phyloP scores from a whole-genome alignment of 64 coral and sea anemone species.

The Exaiptasia diaphana region DNA sequence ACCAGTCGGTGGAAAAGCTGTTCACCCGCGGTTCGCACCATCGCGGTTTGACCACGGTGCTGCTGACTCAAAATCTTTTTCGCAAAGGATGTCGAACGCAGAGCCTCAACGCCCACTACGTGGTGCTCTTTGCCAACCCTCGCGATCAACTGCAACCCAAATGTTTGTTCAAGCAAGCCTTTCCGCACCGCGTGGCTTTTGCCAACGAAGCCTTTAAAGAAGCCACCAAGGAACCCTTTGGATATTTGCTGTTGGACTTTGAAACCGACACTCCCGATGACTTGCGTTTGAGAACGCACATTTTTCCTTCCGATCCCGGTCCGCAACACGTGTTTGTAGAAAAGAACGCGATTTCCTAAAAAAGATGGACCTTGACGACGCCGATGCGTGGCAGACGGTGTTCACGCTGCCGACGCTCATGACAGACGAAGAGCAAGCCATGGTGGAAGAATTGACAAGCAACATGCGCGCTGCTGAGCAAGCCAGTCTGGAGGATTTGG shows the following conservation, averaged over 20 bases:
- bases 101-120: conserved; percentile 21
- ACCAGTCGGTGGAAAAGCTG: conserved; percentile 18
- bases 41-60: conserved; percentile 23
- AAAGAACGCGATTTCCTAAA: too few species aligned
- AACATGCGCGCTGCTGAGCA: too few species aligned
- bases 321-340: too few species aligned
- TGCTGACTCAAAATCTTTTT: conserved; percentile 28
- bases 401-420: too few species aligned
- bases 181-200: background rate
- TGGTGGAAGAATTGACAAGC: too few species aligned
- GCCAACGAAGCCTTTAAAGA: background rate
- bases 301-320: too few species aligned
- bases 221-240: background rate
- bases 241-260: background rate
- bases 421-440: too few species aligned
- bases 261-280: background rate
- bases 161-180: background rate
- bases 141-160: background rate
- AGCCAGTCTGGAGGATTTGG: too few species aligned
- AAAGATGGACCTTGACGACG: too few species aligned
- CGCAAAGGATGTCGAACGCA: background rate
- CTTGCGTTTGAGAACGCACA: background rate
- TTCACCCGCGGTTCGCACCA: conserved; percentile 39
- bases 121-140: background rate
- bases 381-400: too few species aligned